These are phyloP conservation scores for Lagopus leucura DNA, from an alignment of 2,113 vertebrate species.

Conservation along the genomic window DNA sequence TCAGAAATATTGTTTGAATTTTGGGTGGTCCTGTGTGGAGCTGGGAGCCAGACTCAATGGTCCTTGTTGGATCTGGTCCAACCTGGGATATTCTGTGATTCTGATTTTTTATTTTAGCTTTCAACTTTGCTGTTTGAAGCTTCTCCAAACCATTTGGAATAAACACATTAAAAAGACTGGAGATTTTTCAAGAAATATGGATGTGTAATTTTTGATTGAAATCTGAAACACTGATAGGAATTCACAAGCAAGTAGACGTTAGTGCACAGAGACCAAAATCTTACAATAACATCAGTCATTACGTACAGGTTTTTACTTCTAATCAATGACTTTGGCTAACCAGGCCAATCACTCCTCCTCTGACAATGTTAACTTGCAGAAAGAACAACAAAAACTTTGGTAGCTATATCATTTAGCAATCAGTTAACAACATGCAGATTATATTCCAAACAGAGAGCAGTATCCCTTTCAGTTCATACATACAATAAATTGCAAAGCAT, in stretches of 20 bases:
- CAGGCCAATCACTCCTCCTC: neutral
- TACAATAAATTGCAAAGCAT: neutral
- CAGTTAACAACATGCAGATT: neutral
- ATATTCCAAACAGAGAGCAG: neutral
- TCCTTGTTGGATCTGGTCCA: neutral
- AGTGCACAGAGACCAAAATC: neutral
- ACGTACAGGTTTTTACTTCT: neutral
- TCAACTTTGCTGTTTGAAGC: conserved; percentile 39
- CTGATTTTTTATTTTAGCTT: conserved; percentile 40
- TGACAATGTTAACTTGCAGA: neutral
- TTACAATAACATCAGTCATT: neutral
- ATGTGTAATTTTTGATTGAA: neutral
- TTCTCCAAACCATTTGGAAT: conserved; percentile 9
- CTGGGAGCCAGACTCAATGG: neutral
- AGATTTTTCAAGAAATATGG: neutral
- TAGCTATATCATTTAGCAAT: conserved; percentile 2
- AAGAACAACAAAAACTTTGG: neutral
- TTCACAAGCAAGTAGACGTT: neutral
- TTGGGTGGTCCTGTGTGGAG: neutral
- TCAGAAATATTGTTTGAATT: neutral
- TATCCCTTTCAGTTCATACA: neutral
- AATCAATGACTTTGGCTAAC: neutral
- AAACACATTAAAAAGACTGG: neutral
- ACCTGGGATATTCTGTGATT: neutral
- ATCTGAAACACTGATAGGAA: conserved; percentile 1